Evolutionary conservation across 64 coral and sea anemone species (phyloP).

Genomic region (Stichodactyla helianthus): DNA sequence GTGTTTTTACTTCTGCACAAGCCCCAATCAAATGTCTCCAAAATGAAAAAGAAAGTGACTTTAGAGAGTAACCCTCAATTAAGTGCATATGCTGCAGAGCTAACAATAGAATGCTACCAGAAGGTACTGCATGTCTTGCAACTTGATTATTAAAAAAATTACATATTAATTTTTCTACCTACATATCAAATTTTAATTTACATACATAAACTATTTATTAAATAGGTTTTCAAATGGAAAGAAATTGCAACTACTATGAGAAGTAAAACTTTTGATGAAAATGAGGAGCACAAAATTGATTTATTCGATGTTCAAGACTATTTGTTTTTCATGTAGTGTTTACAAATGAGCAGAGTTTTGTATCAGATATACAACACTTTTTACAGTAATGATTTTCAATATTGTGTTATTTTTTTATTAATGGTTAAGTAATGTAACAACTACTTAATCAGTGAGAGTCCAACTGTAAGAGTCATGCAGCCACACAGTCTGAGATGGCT

Average conservation of each 20-base stretch:
- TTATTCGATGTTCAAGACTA: not conserved
- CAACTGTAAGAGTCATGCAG: too few relatives aligned
- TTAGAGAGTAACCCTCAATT: not conserved
- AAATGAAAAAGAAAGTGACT: not conserved
- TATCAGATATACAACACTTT: too few relatives aligned
- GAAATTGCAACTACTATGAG: conserved; percentile 9
- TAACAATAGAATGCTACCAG: not conserved
- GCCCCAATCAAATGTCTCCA: conserved; percentile 1
- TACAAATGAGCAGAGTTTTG: too few relatives aligned
- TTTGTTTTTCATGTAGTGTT: not conserved
- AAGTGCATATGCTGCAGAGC: conserved; percentile 1
- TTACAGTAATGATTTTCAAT: too few relatives aligned
- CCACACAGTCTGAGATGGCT: too few relatives aligned
- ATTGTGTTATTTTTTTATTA: too few relatives aligned
- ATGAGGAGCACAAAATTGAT: conserved; percentile 8
- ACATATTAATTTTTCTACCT: not conserved
- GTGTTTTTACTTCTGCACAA: conserved; percentile 1
- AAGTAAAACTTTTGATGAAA: not conserved
- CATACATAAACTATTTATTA: not conserved
- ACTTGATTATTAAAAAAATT: not conserved
- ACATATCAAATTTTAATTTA: not conserved
- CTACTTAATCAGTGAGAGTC: too few relatives aligned
- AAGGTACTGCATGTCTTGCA: not conserved
- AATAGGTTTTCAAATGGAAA: conserved; percentile 5
- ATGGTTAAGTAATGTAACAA: too few relatives aligned